Conservation (phyloP, 1,140 invertebrate species). For the Calephelis virginiensis region DNA sequence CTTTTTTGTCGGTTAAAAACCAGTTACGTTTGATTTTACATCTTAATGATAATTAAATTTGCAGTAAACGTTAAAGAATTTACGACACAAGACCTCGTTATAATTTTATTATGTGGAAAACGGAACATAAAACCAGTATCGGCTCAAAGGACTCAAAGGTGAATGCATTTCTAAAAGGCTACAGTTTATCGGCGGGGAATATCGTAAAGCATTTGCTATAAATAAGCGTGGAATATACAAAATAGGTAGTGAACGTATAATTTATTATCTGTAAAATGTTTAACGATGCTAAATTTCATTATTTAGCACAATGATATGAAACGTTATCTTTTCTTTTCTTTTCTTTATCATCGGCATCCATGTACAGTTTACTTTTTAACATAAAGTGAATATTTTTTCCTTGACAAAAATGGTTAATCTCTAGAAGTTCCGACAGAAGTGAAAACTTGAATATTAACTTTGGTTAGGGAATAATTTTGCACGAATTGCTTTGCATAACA, state of each 20-base stretch:
- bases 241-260: not conserved
- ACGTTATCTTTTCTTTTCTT: too few species aligned
- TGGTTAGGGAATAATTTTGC: too few species aligned
- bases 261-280: slow-evolving; percentile 8
- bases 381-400: too few species aligned
- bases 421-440: too few species aligned
- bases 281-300: not conserved
- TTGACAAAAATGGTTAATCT: too few species aligned
- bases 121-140: slow-evolving; percentile 7
- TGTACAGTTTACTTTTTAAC: too few species aligned
- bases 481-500: too few species aligned
- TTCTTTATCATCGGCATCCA: too few species aligned
- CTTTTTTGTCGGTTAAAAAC: too few species aligned
- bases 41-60: not conserved
- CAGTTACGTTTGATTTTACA: too few species aligned
- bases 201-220: not conserved
- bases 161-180: slow-evolving; percentile 11
- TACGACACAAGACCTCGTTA: not conserved
- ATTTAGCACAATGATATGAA: too few species aligned
- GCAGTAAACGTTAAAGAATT: not conserved
- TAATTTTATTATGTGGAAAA: slow-evolving; percentile 8
- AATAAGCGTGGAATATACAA: not conserved
- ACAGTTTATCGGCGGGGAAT: not conserved
- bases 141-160: not conserved
- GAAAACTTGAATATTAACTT: too few species aligned